These are phyloP conservation scores for Novumbra hubbsi DNA, from an alignment of 2,797 vertebrate genomes.

Conservation along the genomic window DNA sequence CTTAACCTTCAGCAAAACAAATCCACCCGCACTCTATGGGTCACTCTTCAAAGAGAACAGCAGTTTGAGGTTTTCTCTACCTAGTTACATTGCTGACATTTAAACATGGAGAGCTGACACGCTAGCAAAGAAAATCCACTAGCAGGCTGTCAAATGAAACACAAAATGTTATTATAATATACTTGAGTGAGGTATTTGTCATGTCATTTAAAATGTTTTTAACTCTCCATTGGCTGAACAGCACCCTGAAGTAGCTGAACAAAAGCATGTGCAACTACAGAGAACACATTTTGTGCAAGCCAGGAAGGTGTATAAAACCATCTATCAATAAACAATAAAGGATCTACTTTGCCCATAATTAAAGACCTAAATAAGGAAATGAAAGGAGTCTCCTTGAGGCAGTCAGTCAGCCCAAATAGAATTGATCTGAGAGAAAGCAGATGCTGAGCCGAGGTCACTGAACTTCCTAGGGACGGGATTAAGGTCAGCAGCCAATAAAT, in stretches of 20 bases:
- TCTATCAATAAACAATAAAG: conserved; percentile 26
- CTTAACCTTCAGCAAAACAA: conserved; percentile 74
- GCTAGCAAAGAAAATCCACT: background rate
- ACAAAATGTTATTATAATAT: too few relatives aligned
- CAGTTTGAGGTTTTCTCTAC: conserved; percentile 24
- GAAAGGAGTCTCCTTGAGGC: conserved; percentile 26
- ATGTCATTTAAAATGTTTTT: background rate
- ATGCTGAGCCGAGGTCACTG: conserved; percentile 32
- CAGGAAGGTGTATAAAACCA: conserved; percentile 10
- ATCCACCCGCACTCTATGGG: conserved; percentile 56
- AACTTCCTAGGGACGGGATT: conserved; percentile 55
- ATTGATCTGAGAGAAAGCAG: conserved; percentile 44
- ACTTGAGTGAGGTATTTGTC: too few relatives aligned
- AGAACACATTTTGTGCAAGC: background rate
- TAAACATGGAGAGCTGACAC: background rate
- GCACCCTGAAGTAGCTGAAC: background rate
- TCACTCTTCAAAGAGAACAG: conserved; percentile 37
- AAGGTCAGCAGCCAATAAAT: conserved; percentile 61
- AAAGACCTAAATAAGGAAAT: background rate
- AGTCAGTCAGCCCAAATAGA: conserved; percentile 35
- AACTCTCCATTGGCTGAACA: background rate
- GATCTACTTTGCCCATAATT: conserved; percentile 19
- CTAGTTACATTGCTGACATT: conserved; percentile 20
- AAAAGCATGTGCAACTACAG: background rate
- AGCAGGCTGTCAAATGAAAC: background rate